Percentiles rank a stretch among this genome's conserved stretches.
These are phyloP conservation scores for Tetragonula clypearis DNA, from an alignment of 1,140 invertebrate genomes.

Conservation along the genomic window DNA sequence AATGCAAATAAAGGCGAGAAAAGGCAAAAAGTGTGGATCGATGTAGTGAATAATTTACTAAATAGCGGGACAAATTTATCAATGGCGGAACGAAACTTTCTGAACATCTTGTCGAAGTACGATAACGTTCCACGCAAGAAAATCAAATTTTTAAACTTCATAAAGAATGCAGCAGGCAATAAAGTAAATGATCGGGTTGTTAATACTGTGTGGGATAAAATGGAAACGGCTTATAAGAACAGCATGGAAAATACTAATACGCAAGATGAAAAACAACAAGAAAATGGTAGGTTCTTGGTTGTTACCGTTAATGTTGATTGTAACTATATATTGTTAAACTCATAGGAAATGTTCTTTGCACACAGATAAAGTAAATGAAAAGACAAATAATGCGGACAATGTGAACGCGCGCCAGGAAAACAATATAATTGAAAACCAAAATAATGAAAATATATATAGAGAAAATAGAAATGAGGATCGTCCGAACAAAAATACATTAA, in stretches of 20 bases:
- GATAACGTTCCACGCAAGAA: constrained; percentile 97
- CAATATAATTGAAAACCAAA: constrained; percentile 72
- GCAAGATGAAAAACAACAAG: constrained; percentile 13
- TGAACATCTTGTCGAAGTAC: constrained; percentile 88
- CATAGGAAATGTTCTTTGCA: neutral
- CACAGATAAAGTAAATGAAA: neutral
- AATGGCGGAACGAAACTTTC: constrained; percentile 83
- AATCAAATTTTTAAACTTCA: constrained; percentile 92
- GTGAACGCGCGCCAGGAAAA: constrained; percentile 56
- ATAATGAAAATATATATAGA: constrained; percentile 76
- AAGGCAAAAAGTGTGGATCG: constrained; percentile 95
- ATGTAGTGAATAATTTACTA: constrained; percentile 90
- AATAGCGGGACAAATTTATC: constrained; percentile 84
- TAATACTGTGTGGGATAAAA: constrained; percentile 86
- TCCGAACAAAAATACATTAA: constrained; percentile 49
- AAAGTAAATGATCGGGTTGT: constrained; percentile 83
- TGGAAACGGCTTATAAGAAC: constrained; percentile 85
- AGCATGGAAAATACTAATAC: constrained; percentile 25
- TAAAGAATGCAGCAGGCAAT: constrained; percentile 83
- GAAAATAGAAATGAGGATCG: constrained; percentile 63
- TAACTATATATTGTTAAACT: neutral
- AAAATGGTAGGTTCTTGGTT: constrained; percentile 59
- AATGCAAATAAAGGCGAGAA: constrained; percentile 92
- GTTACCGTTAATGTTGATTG: neutral
- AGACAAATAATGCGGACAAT: neutral